Evolutionary conservation across 2,113 vertebrate species (phyloP), one percentile per base, ranked within the genome.

Genomic region (Salvelinus namaycush): DNA sequence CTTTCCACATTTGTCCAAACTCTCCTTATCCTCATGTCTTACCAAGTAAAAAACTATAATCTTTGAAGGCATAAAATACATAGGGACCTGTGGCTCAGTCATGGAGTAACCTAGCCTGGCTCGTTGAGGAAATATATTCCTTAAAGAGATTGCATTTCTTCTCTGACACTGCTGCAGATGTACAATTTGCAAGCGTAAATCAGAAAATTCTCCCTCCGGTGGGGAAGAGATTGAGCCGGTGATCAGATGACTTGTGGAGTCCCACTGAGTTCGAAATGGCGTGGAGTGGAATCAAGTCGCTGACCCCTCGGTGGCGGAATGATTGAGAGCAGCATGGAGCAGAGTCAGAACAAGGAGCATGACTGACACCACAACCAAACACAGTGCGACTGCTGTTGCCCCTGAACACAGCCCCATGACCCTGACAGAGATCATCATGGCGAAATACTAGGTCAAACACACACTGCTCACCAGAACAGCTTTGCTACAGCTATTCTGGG

Each of bases 141-240:
- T 88, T 76, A 88, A 91, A 89, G 87, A 86, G 86, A 91, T 86
- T 89, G 89, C 67, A 81, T 88, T 86, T 84, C 80, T 89, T 89
- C 89, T 81, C 86, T 89, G 81, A 87, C 87, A 79, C 84, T 66
- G 82, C 83, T 88, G 81, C 86, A 84, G 74, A 90, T 89, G 83
- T 87, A 83, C 88, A 86, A 86, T 86, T 90, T 92, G 87, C 90
- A 91, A 86, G 87, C 82, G 81, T 83, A 88, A 85, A 90, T 89
- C 78, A 7, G 9, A 93, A 87, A 91, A 88, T 85, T 89, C 85
- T 76, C 79, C 92, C 84, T 88, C 89, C 82, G 87, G 90, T 83
- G 82, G 84, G 86, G 86, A 90, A 57, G 39, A 90, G 89, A 87
- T 89, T 83, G 87, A 86, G 79, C 84, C 71, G 80, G 79, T 74